Base-by-base conservation (phyloP, 1,140 invertebrate genomes). In the Galleria mellonella region DNA sequence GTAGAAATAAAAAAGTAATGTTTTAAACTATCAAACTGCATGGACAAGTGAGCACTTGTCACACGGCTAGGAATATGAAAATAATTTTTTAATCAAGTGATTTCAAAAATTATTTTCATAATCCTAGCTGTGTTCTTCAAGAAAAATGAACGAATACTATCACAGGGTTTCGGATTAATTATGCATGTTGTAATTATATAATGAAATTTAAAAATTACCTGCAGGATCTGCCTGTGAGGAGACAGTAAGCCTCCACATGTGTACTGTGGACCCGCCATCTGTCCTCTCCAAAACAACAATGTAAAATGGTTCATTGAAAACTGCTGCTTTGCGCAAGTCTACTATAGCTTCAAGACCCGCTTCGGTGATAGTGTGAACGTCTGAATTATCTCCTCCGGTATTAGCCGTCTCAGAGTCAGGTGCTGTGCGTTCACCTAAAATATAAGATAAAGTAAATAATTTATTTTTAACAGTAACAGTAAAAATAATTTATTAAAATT, bases 271-370 rank as follows among this genome's bases (percentile, higher is more conserved):
- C 2, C 93, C 92, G 11, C 90, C 90, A 38, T 90, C 87, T 0
- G 93, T 94, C 64, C 96, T 92, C 77, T 98, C 96, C 9, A 98
- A 76, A 11, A 98, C 93, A 0, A 98, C 96, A 30, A 99, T 94
- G 69, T 96, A 98, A 85, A 98, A 99, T 1, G 96, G 95, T 71
- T 98, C 97, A 66, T 97, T 94, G 74, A 98, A 98, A 13, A 94
- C 92, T 0, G 92, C 89, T 7, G 92, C 90, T 55, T 95, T 91
- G 31, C 96, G 91, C 13, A 98, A 82, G 83, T 98, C 96, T 0
- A 98, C 96, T 87, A 97, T 95, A 0, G 96, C 94, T 57, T 94
- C 93, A 44, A 94, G 81, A 0, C 91, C 90, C 0, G 90, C 88
- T 62, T 94, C 92, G 48, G 90, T 92, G 11, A 91, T 62, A 0